These are phyloP conservation scores for Daboia siamensis DNA, from an alignment of 2,113 vertebrate genomes.

Conservation along the genomic window DNA sequence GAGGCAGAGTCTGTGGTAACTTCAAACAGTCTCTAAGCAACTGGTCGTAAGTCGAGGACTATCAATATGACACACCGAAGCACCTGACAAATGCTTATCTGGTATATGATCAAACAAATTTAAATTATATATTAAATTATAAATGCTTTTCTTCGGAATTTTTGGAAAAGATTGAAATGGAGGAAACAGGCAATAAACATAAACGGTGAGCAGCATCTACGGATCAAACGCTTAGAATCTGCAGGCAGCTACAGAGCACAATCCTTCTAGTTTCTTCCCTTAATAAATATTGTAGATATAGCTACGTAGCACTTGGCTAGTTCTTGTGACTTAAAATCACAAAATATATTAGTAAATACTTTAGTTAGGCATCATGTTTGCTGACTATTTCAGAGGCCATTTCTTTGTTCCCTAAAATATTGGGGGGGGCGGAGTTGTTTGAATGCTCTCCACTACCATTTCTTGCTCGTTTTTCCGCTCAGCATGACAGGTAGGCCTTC, in stretches of 20 bases:
- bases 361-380: neutral
- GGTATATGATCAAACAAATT: neutral
- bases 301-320: neutral
- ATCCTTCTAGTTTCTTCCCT: neutral
- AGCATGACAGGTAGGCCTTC: too few relatives aligned
- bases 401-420: neutral
- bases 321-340: neutral
- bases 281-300: neutral
- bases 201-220: neutral
- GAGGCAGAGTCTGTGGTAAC: neutral
- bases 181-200: neutral
- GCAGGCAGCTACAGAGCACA: neutral
- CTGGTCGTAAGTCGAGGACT: neutral
- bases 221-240: neutral
- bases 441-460: neutral
- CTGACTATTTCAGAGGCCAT: neutral
- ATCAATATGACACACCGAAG: neutral
- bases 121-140: neutral
- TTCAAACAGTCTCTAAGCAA: neutral
- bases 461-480: neutral
- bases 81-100: neutral
- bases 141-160: neutral
- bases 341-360: neutral
- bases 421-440: neutral
- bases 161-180: neutral